Conservation (phyloP, 1,140 invertebrate species). For the Ylistrum balloti region DNA sequence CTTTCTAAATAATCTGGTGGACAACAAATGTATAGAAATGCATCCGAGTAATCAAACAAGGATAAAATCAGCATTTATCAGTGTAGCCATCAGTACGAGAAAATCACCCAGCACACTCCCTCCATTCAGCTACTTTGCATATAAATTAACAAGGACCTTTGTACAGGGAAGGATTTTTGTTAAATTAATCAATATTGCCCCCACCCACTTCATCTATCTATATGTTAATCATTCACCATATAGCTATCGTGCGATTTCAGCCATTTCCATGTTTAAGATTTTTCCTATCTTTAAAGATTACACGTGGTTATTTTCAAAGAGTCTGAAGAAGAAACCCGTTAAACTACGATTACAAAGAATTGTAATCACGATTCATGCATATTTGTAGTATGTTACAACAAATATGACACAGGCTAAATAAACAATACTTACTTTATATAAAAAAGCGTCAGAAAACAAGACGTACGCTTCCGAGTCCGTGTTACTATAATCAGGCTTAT, state of each 20-base stretch:
- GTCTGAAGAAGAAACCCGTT: too few species aligned
- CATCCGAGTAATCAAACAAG: not conserved
- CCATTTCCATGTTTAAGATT: not conserved
- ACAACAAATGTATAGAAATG: not conserved
- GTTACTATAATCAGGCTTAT: conserved; percentile 59
- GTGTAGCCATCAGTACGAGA: not conserved
- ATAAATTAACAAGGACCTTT: conserved; percentile 37
- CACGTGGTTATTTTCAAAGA: too few species aligned
- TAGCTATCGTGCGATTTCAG: not conserved
- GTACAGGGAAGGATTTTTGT: not conserved
- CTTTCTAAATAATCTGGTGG: not conserved
- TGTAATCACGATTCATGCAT: not conserved
- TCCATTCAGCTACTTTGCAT: not conserved
- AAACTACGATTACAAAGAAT: not conserved
- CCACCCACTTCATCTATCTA: not conserved
- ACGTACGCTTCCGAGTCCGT: conserved; percentile 54
- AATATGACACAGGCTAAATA: not conserved
- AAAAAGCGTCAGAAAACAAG: conserved; percentile 61
- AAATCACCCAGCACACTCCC: not conserved
- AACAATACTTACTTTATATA: conserved; percentile 61
- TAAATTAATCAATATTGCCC: not conserved
- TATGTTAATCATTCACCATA: not conserved
- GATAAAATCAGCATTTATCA: not conserved
- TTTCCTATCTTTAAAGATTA: not conserved
- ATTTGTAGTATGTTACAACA: not conserved